phyloP scores from a whole-genome alignment of 2,113 vertebrate genomes.

The Pachyramphus minor region DNA sequence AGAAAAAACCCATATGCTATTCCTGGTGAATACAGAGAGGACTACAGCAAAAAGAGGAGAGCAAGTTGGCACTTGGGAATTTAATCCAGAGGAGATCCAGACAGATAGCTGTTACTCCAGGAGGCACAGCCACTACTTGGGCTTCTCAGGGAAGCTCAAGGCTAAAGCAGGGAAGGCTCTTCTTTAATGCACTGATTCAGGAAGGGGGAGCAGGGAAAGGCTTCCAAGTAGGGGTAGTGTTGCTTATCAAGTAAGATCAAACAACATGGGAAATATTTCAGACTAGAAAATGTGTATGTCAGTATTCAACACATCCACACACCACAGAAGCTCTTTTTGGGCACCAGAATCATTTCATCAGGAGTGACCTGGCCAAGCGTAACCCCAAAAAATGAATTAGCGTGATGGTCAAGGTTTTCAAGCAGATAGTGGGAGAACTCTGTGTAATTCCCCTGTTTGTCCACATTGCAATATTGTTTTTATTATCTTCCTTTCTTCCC shows the following conservation, averaged over 20 bases:
- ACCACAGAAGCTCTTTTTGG: not conserved
- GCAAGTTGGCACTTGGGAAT: not conserved
- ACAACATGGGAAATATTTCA: not conserved
- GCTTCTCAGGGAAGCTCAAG: not conserved
- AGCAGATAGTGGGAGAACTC: not conserved
- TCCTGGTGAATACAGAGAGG: not conserved
- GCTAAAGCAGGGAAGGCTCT: not conserved
- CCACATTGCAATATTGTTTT: not conserved
- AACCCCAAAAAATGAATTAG: not conserved
- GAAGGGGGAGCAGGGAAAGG: not conserved
- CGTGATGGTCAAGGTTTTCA: not conserved
- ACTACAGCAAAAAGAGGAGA: not conserved
- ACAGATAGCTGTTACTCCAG: not conserved
- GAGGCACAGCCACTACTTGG: not conserved
- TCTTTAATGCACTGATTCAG: not conserved
- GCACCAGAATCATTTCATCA: not conserved
- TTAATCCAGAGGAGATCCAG: not conserved
- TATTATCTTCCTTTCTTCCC: not conserved
- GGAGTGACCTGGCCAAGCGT: not conserved
- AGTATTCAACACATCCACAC: not conserved
- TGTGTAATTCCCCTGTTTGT: not conserved
- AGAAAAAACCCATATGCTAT: not conserved
- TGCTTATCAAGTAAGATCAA: not conserved
- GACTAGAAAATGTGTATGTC: not conserved
- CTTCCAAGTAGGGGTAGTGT: not conserved